Percentiles rank a stretch among this genome's conserved stretches.
Evolutionary conservation across 2,113 vertebrate genomes (phyloP).

Genomic region (Ictidomys tridecemlineatus): DNA sequence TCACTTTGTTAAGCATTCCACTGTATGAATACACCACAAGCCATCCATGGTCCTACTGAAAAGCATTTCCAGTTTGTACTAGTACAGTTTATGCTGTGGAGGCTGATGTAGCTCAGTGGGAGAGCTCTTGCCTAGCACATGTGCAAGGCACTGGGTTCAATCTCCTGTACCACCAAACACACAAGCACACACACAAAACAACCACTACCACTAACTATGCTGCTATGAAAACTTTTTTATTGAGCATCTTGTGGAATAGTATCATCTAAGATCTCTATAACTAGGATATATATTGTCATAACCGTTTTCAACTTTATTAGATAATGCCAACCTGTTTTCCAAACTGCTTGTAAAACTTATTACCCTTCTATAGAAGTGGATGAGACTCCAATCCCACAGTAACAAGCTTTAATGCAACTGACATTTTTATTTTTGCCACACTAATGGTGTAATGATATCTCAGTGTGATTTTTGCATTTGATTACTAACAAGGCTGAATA

Average conservation of each 20-base stretch:
- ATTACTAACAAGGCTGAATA: neutral
- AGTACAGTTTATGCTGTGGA: neutral
- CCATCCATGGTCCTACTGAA: too few species aligned
- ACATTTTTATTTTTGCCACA: neutral
- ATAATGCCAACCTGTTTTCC: neutral
- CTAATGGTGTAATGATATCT: neutral
- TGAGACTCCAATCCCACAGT: neutral
- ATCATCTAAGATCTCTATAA: neutral
- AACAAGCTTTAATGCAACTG: neutral
- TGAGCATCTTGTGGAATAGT: neutral
- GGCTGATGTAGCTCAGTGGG: too few species aligned
- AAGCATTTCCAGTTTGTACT: neutral
- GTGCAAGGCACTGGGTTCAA: too few species aligned
- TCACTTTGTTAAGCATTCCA: neutral
- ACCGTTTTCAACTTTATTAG: neutral
- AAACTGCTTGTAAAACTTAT: neutral
- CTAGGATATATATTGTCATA: neutral
- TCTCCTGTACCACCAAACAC: too few species aligned
- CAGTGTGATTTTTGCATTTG: neutral
- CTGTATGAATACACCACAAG: neutral
- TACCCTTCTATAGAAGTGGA: neutral
- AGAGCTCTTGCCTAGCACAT: too few species aligned
- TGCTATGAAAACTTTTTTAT: neutral
- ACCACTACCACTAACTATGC: neutral
- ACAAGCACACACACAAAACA: too few species aligned